Conservation (phyloP, 2,113 vertebrate species). For the Thunnus maccoyii region DNA sequence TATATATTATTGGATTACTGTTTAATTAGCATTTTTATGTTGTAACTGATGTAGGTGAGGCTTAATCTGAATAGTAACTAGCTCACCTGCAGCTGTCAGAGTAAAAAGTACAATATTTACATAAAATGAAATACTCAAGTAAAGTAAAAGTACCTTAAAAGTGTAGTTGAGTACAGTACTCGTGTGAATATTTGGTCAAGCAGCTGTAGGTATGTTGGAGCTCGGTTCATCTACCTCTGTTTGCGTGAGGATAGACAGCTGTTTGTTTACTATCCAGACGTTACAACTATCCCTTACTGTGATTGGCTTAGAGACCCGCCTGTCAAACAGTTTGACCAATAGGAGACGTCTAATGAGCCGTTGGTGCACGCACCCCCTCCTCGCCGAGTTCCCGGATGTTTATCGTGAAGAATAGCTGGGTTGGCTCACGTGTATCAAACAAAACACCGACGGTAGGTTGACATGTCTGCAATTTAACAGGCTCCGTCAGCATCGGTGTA, state of each 20-base stretch:
- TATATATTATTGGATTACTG: too few species aligned
- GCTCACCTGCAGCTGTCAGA: too few species aligned
- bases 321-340: slow-evolving; percentile 52
- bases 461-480: slow-evolving; percentile 32
- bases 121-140: background rate
- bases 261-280: slow-evolving; percentile 75
- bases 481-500: background rate
- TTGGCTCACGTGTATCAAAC: slow-evolving; percentile 66
- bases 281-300: background rate
- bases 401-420: slow-evolving; percentile 13
- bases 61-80: too few species aligned
- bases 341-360: background rate
- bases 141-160: too few species aligned
- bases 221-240: background rate
- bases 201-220: slow-evolving; percentile 25
- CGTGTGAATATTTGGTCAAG: slow-evolving; percentile 14
- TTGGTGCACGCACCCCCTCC: too few species aligned
- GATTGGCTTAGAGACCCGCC: slow-evolving; percentile 40
- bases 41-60: too few species aligned
- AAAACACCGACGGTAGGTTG: slow-evolving; percentile 56
- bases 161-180: background rate
- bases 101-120: too few species aligned
- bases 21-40: too few species aligned
- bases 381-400: slow-evolving; percentile 65
- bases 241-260: background rate